Conservation (phyloP, 1,140 invertebrate species). For the Zaprionus tsacasi region DNA sequence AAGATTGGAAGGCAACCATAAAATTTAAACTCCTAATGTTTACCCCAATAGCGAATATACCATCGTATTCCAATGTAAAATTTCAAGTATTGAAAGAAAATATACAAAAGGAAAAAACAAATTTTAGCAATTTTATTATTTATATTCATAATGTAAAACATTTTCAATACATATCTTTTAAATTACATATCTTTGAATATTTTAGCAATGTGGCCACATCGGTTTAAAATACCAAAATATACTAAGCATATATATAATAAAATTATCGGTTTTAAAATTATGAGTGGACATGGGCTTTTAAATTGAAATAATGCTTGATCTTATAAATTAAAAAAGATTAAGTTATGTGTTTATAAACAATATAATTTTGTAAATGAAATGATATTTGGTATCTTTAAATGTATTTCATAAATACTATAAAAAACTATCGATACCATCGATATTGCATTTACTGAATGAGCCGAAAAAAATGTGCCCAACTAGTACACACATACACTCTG, state of each 20-base stretch:
- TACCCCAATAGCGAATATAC: no score
- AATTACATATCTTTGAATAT: no score
- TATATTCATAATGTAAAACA: no score
- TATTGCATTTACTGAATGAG: conserved; percentile 12
- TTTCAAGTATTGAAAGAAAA: no score
- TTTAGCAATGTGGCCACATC: no score
- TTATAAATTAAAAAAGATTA: background rate
- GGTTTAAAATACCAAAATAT: background rate
- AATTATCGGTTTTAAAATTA: background rate
- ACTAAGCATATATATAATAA: background rate
- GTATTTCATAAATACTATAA: background rate
- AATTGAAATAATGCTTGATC: background rate
- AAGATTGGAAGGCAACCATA: no score
- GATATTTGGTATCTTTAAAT: background rate
- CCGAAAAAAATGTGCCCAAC: conserved; percentile 43
- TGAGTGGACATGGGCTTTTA: background rate
- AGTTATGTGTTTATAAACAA: background rate
- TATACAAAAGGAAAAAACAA: no score
- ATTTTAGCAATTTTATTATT: no score
- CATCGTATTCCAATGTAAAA: no score
- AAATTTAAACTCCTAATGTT: no score
- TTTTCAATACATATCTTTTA: no score
- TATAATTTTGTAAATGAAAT: background rate
- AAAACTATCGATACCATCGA: conserved; percentile 32
- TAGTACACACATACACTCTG: conserved; percentile 31